These are phyloP conservation scores for Microplitis demolitor DNA, from an alignment of 1,140 invertebrate genomes.

Conservation along the genomic window DNA sequence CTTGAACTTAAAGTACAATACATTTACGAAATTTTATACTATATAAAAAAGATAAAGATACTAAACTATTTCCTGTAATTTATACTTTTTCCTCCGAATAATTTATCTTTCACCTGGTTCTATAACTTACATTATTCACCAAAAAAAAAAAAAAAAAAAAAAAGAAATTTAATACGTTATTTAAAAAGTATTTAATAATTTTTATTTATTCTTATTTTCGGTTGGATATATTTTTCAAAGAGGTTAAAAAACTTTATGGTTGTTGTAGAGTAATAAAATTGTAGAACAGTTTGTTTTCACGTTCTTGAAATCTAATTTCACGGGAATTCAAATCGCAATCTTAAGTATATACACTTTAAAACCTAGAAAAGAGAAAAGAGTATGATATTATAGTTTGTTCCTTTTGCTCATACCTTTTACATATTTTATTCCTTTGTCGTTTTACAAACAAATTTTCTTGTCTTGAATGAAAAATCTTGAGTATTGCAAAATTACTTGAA, in stretches of 20 bases:
- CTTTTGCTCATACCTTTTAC: neutral
- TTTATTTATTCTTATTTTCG: neutral
- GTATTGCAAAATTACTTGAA: neutral
- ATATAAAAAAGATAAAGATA: neutral
- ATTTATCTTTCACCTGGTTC: no score
- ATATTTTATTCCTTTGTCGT: neutral
- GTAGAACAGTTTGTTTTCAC: constrained; percentile 15
- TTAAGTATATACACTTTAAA: neutral
- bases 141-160: no score
- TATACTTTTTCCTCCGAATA: no score
- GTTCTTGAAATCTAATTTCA: constrained; percentile 26
- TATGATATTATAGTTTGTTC: neutral
- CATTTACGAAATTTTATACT: neutral
- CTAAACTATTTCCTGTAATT: neutral
- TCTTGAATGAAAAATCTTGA: neutral
- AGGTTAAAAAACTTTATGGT: neutral
- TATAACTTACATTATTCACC: no score
- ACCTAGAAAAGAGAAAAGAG: neutral
- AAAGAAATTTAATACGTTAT: no score
- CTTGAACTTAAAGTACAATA: neutral
- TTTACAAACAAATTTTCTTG: neutral
- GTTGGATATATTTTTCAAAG: constrained; percentile 13
- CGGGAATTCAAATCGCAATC: constrained; percentile 28
- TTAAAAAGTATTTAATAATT: neutral
- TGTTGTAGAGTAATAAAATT: neutral